These are phyloP conservation scores for Drosophila arizonae DNA, from an alignment of 1,140 invertebrate species.

Conservation along the genomic window DNA sequence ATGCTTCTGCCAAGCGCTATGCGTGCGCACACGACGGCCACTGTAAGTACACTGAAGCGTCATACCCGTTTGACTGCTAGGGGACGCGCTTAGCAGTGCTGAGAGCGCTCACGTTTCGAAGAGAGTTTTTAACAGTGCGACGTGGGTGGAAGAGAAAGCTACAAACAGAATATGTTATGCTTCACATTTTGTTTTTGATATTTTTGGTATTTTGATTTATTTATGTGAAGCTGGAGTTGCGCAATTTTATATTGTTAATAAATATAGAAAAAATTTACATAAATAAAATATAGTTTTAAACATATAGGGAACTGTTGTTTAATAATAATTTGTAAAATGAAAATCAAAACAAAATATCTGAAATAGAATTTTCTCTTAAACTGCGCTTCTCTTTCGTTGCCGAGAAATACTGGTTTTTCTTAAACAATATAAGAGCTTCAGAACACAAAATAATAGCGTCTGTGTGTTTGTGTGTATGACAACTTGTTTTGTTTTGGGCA, in stretches of 20 bases:
- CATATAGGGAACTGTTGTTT: not conserved
- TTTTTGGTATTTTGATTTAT: not conserved
- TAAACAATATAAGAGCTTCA: conserved; percentile 37
- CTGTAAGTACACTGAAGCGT: conserved; percentile 46
- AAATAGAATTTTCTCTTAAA: conserved; percentile 10
- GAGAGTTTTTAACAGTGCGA: conserved; percentile 5
- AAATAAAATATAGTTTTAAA: not conserved
- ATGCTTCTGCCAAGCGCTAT: conserved; percentile 33
- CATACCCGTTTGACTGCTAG: conserved; percentile 14
- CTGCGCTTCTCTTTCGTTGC: conserved; percentile 8
- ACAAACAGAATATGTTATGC: not conserved
- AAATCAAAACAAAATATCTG: not conserved
- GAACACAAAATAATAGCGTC: not conserved
- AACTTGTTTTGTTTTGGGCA: conserved; percentile 57
- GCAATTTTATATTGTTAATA: not conserved
- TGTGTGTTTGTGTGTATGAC: conserved; percentile 1
- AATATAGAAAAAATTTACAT: not conserved
- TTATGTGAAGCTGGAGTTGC: not conserved
- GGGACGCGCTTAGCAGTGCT: conserved; percentile 1
- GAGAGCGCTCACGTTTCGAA: not conserved
- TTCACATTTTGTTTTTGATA: conserved; percentile 9
- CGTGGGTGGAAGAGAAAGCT: conserved; percentile 14
- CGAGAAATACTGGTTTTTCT: conserved; percentile 45
- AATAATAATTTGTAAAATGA: not conserved
- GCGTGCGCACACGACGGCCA: conserved; percentile 39